A percentile compares a stretch with the other conserved stretches of the same genome.
These are phyloP conservation scores for Drosophila koepferae DNA, from an alignment of 2,888 invertebrate species.

Conservation along the genomic window DNA sequence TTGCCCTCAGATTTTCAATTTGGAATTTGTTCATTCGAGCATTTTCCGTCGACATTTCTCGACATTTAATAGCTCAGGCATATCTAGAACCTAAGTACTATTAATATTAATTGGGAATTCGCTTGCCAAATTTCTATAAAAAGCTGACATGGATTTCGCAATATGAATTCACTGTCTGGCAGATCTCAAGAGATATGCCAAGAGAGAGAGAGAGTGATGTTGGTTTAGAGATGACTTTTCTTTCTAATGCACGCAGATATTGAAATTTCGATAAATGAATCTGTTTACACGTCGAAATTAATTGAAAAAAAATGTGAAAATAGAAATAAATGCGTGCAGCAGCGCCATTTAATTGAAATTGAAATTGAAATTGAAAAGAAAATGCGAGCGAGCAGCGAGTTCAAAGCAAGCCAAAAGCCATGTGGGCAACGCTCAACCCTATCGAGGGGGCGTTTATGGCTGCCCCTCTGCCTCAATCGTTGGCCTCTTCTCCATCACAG, in stretches of 20 bases:
- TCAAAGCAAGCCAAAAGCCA: conserved; percentile 51
- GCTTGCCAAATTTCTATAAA: conserved; percentile 61
- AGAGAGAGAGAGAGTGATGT: not conserved
- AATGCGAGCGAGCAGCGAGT: conserved; percentile 43
- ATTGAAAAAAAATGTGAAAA: conserved; percentile 62
- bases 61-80: conserved; percentile 5
- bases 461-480: not conserved
- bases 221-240: not conserved
- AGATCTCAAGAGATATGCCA: conserved; percentile 7
- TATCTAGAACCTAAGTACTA: conserved; percentile 8
- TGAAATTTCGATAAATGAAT: conserved; percentile 82
- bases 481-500: not conserved
- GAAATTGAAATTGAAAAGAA: conserved; percentile 39
- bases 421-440: not conserved
- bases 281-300: conserved; percentile 83
- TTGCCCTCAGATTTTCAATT: not conserved
- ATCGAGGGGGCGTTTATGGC: conserved; percentile 32
- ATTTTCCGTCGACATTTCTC: conserved; percentile 8
- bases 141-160: conserved; percentile 52
- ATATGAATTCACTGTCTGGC: conserved; percentile 37
- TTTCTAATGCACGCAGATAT: conserved; percentile 70
- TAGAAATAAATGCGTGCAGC: conserved; percentile 47
- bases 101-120: conserved; percentile 5
- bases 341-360: conserved; percentile 80
- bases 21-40: conserved; percentile 17